Conservation (phyloP, 2,113 vertebrate species). For the Ursus arctos region DNA sequence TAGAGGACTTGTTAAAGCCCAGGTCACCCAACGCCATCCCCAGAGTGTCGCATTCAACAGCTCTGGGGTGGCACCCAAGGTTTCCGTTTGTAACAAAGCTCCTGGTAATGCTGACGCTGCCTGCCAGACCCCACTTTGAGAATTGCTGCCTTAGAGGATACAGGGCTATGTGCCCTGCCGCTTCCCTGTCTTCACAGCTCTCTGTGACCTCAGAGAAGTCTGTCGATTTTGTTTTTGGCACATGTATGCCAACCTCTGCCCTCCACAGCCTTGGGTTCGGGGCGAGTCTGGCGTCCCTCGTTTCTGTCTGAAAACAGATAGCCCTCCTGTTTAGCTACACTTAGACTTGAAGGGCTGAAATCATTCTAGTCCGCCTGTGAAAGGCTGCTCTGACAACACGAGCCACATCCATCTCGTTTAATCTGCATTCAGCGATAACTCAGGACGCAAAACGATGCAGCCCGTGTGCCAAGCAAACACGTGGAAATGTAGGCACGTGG, state of each 20-base stretch:
- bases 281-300: not conserved
- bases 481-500: not conserved
- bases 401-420: not conserved
- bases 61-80: not conserved
- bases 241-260: not conserved
- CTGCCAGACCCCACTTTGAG: not conserved
- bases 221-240: not conserved
- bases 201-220: not conserved
- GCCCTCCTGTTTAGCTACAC: not conserved
- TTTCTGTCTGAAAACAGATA: constrained; percentile 14
- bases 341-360: not conserved
- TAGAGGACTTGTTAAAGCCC: not conserved
- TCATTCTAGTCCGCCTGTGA: not conserved
- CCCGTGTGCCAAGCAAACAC: not conserved
- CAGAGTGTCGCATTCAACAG: not conserved
- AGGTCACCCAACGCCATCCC: not conserved
- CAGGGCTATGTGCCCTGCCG: not conserved
- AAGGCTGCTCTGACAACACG: constrained; percentile 16
- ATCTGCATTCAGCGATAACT: not conserved
- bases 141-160: not conserved
- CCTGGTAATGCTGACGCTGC: not conserved
- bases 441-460: not conserved
- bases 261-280: not conserved
- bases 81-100: not conserved
- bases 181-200: not conserved